phyloP scores from a whole-genome alignment of 2,797 vertebrate species.

The Onychomys leucogaster region DNA sequence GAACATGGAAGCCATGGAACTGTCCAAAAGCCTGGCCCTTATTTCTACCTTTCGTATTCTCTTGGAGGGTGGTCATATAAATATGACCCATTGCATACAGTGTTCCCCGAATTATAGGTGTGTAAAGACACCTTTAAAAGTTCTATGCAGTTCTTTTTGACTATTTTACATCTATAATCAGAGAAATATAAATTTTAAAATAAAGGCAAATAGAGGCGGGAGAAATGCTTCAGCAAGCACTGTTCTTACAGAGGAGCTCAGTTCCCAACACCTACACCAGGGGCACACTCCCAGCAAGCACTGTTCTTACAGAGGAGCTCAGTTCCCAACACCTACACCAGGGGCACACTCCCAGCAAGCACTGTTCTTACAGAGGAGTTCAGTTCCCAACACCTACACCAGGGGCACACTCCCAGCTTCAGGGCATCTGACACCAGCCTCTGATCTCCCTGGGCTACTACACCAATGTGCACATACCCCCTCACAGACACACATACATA shows the following conservation, averaged over 20 bases:
- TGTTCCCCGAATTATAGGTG: background rate
- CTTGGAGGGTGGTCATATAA: background rate
- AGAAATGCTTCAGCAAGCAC: background rate
- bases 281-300: too few species aligned
- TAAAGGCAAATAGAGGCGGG: background rate
- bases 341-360: too few species aligned
- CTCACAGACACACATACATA: background rate
- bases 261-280: too few species aligned
- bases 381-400: background rate
- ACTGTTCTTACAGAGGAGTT: background rate
- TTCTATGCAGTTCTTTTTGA: conserved; percentile 2
- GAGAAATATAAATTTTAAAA: background rate
- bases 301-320: background rate
- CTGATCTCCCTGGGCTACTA: background rate
- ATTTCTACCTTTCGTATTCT: background rate
- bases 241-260: background rate
- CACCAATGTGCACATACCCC: background rate
- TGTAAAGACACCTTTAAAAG: conserved; percentile 23
- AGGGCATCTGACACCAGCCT: background rate
- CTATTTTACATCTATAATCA: background rate
- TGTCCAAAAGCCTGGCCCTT: background rate
- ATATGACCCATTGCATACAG: background rate
- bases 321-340: too few species aligned
- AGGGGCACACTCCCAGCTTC: background rate
- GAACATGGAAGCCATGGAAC: background rate